Conservation (phyloP, 2,797 vertebrate species). For the Rhinatrema bivittatum region DNA sequence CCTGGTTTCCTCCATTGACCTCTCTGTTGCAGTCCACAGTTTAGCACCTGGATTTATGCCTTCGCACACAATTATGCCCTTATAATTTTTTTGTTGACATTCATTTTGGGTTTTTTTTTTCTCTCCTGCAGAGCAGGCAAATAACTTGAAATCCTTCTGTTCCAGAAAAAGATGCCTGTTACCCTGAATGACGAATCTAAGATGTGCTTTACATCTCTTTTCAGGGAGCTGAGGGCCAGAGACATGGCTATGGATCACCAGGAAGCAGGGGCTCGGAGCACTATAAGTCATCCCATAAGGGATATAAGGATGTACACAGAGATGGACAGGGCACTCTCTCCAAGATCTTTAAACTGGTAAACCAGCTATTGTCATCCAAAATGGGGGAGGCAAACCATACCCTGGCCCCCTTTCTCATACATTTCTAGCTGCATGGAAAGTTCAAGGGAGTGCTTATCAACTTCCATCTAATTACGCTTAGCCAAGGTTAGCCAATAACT, state of each 20-base stretch:
- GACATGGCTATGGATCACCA: slow-evolving; percentile 62
- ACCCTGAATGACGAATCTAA: background rate
- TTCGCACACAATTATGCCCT: background rate
- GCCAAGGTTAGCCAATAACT: too few relatives aligned
- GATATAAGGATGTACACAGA: slow-evolving; percentile 74
- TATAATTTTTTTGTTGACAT: too few relatives aligned
- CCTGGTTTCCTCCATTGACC: background rate
- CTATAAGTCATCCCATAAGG: slow-evolving; percentile 67
- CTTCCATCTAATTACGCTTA: too few relatives aligned
- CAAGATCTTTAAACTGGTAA: slow-evolving; percentile 98
- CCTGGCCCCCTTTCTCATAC: too few relatives aligned
- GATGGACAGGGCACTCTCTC: slow-evolving; percentile 90
- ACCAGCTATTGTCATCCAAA: too few relatives aligned
- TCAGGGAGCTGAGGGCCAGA: slow-evolving; percentile 82
- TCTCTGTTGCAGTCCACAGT: slow-evolving; percentile 21
- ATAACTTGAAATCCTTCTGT: background rate
- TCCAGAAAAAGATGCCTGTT: too few relatives aligned
- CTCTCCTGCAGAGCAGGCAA: background rate
- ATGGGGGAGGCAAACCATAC: too few relatives aligned
- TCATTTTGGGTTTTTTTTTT: too few relatives aligned
- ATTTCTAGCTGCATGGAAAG: too few relatives aligned
- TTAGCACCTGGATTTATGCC: background rate
- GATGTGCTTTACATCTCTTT: slow-evolving; percentile 30
- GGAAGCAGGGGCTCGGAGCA: slow-evolving; percentile 60
- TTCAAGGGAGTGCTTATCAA: too few relatives aligned